phyloP scores from a whole-genome alignment of 1,140 invertebrate genomes.

The Trichoplusia ni region DNA sequence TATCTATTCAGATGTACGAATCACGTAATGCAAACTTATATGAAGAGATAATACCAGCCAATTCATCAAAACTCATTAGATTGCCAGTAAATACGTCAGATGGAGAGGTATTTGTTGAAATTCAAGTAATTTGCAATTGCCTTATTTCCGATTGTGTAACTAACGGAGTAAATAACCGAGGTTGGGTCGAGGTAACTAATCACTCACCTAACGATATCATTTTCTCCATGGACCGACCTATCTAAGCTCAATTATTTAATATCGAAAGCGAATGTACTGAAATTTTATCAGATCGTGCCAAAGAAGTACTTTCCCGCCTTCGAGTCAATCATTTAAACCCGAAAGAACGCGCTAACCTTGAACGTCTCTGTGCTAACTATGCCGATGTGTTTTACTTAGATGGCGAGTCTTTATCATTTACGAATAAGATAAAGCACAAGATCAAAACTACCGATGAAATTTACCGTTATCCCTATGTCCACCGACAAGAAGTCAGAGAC shows the following conservation, averaged over 20 bases:
- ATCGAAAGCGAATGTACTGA: neutral
- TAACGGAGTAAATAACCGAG: neutral
- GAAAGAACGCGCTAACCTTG: neutral
- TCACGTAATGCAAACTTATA: no score
- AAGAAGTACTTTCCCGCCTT: neutral
- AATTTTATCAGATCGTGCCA: neutral
- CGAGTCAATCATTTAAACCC: neutral
- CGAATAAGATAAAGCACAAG: no score
- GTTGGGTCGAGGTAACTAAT: neutral
- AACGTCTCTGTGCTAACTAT: neutral
- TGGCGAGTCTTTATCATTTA: neutral
- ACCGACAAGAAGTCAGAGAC: constrained; percentile 15
- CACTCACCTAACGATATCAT: neutral
- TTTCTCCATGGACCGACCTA: neutral
- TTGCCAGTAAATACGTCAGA: neutral
- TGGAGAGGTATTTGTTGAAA: neutral
- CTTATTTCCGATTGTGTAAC: neutral
- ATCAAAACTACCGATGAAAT: constrained; percentile 19
- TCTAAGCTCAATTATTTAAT: neutral
- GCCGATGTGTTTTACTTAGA: neutral
- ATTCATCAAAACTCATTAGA: neutral
- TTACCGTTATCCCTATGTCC: constrained; percentile 23
- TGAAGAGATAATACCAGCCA: neutral
- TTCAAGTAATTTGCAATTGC: neutral
- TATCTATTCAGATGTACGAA: neutral